Evolutionary conservation across 1,140 invertebrate species (phyloP).

Genomic region (Hylaeus anthracinus): DNA sequence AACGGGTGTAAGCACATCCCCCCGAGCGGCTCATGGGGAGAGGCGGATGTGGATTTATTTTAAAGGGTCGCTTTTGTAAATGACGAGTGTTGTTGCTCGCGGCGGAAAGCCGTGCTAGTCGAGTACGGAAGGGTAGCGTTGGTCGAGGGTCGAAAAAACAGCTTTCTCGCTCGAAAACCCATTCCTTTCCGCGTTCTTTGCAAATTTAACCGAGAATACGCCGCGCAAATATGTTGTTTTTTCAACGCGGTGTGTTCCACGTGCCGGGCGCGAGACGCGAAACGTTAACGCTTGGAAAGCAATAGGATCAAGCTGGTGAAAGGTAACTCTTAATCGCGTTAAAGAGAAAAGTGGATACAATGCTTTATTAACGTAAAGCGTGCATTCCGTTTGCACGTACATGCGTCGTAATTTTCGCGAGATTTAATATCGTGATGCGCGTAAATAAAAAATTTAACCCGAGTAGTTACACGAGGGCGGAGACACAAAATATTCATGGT

Average conservation of each 20-base stretch:
- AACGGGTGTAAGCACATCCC: slow-evolving; percentile 45
- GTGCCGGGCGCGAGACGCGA: no score
- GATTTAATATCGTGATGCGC: no score
- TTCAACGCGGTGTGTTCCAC: slow-evolving; percentile 7
- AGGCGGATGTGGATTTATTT: slow-evolving; percentile 66
- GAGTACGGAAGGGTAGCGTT: slow-evolving; percentile 46
- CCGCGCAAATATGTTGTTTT: slow-evolving; percentile 19
- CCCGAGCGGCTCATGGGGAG: slow-evolving; percentile 55
- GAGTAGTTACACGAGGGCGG: no score
- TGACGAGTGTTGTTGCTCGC: slow-evolving; percentile 66
- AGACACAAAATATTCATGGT: no score
- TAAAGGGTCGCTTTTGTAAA: slow-evolving; percentile 67
- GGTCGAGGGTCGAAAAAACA: slow-evolving; percentile 43
- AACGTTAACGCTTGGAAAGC: background rate
- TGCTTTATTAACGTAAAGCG: background rate
- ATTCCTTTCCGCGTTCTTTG: slow-evolving; percentile 31
- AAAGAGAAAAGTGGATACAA: background rate
- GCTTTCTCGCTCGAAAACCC: slow-evolving; percentile 39
- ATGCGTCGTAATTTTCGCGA: no score
- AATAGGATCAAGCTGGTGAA: background rate
- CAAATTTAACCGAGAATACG: slow-evolving; percentile 36
- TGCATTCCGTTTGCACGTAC: no score
- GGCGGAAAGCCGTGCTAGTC: slow-evolving; percentile 59
- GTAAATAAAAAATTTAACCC: no score
- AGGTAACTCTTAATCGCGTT: background rate